Conservation (phyloP, 2,888 invertebrate genomes). For the Uropetala carovei region DNA sequence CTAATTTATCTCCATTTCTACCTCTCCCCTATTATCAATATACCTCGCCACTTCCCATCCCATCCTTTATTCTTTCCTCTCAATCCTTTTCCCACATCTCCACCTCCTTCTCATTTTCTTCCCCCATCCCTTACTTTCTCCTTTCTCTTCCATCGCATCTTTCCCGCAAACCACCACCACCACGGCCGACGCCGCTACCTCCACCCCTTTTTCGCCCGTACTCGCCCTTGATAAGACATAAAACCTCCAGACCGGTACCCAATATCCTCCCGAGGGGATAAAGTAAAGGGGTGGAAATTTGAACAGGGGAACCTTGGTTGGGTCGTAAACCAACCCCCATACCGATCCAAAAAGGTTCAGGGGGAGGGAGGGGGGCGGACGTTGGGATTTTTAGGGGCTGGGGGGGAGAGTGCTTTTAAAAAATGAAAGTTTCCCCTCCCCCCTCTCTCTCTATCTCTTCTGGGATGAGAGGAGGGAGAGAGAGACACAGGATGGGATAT, state of each 20-base stretch:
- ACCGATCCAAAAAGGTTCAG: not conserved
- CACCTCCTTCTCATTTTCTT: too few species aligned
- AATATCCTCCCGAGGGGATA: constrained; percentile 12
- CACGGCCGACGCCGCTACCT: too few species aligned
- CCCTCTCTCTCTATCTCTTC: not conserved
- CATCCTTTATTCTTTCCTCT: not conserved
- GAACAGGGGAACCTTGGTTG: not conserved
- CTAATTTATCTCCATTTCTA: too few species aligned
- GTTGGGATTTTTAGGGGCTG: not conserved
- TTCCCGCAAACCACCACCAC: too few species aligned
- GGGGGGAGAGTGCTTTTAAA: not conserved
- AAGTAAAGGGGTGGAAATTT: constrained; percentile 30
- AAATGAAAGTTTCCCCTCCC: too few species aligned
- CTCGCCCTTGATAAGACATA: constrained; percentile 22
- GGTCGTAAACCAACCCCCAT: not conserved
- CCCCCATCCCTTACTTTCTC: too few species aligned
- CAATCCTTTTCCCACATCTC: not conserved
- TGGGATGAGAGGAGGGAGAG: not conserved
- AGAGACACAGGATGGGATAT: not conserved
- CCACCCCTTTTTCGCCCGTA: too few species aligned
- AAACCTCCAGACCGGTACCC: not conserved
- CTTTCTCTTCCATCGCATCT: too few species aligned
- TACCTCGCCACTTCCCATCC: too few species aligned
- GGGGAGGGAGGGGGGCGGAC: not conserved
- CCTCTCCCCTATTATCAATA: too few species aligned